A percentile compares a stretch with the other conserved stretches of the same genome.
phyloP scores from a whole-genome alignment of 2,888 invertebrate species.

The Alloplasta piceator region DNA sequence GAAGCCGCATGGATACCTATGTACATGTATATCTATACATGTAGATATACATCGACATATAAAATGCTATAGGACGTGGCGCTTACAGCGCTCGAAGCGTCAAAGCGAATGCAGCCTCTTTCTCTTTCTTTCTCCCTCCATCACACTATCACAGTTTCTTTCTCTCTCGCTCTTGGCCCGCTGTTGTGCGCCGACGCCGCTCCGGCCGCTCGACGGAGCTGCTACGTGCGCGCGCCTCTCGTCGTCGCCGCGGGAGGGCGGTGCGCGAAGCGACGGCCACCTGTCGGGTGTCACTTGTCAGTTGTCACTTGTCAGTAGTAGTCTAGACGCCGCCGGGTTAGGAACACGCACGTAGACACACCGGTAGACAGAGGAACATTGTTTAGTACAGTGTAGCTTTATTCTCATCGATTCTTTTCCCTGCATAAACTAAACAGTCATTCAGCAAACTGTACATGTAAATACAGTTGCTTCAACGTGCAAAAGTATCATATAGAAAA shows the following conservation, averaged over 20 bases:
- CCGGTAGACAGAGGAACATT: conserved; percentile 12
- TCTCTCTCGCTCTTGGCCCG: conserved; percentile 27
- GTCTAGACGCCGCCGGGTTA: conserved; percentile 63
- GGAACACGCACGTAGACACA: conserved; percentile 13
- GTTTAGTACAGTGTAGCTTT: conserved; percentile 48
- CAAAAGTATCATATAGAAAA: no score
- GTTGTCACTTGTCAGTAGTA: conserved; percentile 60
- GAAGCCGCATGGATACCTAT: no score
- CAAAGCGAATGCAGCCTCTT: no score
- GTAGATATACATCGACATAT: no score
- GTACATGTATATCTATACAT: no score
- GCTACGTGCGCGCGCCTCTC: conserved; percentile 46
- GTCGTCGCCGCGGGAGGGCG: conserved; percentile 9
- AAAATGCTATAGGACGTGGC: no score
- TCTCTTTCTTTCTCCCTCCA: no score
- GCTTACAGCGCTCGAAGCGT: no score
- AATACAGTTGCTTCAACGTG: no score
- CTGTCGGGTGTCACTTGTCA: conserved; percentile 70
- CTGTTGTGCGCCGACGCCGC: conserved; percentile 45
- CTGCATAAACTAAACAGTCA: no score
- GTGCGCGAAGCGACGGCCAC: conserved; percentile 65
- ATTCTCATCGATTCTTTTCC: not conserved
- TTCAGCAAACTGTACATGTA: not conserved
- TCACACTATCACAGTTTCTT: no score
- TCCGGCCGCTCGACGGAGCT: conserved; percentile 25